These are phyloP conservation scores for Cheirogaleus major DNA, from an alignment of 2,797 vertebrate species.

Conservation along the genomic window DNA sequence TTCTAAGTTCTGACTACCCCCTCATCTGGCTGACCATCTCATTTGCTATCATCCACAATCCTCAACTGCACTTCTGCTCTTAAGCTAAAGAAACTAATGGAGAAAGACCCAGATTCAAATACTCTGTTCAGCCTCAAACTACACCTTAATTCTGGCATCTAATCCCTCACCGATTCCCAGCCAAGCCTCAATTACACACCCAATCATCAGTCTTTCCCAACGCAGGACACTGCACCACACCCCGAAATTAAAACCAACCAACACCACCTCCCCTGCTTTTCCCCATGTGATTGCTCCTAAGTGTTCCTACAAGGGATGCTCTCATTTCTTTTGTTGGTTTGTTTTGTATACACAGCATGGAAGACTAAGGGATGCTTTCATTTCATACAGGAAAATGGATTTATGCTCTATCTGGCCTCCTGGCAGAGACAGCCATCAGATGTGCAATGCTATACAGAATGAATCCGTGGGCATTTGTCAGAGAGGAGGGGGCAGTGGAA, in stretches of 20 bases:
- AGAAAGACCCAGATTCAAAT: not conserved
- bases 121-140: not conserved
- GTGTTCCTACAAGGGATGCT: not conserved
- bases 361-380: not conserved
- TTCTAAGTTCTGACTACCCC: not conserved
- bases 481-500: not conserved
- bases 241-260: not conserved
- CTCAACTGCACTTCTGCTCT: not conserved
- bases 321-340: not conserved
- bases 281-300: not conserved
- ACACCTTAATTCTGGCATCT: not conserved
- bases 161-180: not conserved
- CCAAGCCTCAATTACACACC: not conserved
- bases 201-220: not conserved
- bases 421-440: not conserved
- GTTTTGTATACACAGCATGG: not conserved
- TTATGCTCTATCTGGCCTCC: not conserved
- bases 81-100: not conserved
- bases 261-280: not conserved
- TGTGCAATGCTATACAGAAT: not conserved
- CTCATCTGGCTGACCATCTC: not conserved
- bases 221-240: not conserved
- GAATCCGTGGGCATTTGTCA: not conserved
- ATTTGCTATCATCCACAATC: not conserved
- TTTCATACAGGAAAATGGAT: not conserved